These are phyloP conservation scores for Entomobrya multifasciata DNA, from an alignment of 2,888 invertebrate genomes.

Conservation along the genomic window DNA sequence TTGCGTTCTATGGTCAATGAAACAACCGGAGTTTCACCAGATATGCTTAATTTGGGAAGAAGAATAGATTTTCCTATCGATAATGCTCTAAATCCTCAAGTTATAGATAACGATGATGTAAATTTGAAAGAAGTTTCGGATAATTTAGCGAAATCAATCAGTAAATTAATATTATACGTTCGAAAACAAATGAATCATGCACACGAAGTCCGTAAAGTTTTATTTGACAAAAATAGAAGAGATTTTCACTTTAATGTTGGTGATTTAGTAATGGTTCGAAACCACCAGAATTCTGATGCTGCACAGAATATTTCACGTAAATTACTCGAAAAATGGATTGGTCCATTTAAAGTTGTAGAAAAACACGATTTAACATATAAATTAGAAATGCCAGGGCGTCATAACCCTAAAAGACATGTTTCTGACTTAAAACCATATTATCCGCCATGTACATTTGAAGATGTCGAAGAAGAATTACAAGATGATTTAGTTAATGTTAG, in stretches of 20 bases:
- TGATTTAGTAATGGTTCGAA: conserved; percentile 47
- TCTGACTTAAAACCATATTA: conserved; percentile 41
- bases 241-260: conserved; percentile 43
- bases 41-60: conserved; percentile 48
- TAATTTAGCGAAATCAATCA: neutral
- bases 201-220: conserved; percentile 17
- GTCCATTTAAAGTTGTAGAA: conserved; percentile 38
- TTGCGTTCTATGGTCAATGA: conserved; percentile 27
- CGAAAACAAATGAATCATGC: conserved; percentile 26
- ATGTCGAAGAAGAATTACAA: neutral
- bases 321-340: conserved; percentile 44
- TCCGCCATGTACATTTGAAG: too few species aligned
- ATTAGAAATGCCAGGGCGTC: neutral
- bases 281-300: conserved; percentile 38
- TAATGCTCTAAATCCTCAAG: conserved; percentile 15
- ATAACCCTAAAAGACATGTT: conserved; percentile 16
- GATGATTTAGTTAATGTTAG: neutral
- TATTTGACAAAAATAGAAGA: conserved; percentile 16
- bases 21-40: conserved; percentile 27
- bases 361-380: neutral
- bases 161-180: conserved; percentile 27
- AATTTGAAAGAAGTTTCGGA: neutral
- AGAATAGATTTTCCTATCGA: conserved; percentile 48
- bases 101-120: neutral
- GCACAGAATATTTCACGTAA: conserved; percentile 10